These are phyloP conservation scores for Polypterus senegalus DNA, from an alignment of 2,113 vertebrate species.

Conservation along the genomic window DNA sequence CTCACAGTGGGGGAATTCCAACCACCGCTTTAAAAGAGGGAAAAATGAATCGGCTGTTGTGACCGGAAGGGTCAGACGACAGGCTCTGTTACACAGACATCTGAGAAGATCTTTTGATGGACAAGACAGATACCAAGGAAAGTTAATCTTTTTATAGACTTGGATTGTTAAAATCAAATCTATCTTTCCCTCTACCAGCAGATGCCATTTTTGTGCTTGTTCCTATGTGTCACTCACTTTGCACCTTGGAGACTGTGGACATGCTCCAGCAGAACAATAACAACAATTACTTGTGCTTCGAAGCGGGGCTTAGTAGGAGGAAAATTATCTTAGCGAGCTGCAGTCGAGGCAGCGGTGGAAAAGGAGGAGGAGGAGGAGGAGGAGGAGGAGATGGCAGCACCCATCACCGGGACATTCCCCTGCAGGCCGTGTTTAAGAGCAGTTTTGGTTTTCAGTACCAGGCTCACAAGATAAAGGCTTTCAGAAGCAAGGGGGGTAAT, in stretches of 20 bases:
- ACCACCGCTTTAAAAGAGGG: too few species aligned
- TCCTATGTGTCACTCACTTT: neutral
- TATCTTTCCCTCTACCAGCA: too few species aligned
- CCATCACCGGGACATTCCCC: conserved; percentile 23
- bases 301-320: conserved; percentile 26
- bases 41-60: too few species aligned
- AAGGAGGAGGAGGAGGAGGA: conserved; percentile 31
- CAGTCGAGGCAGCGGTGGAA: neutral
- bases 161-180: too few species aligned
- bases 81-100: too few species aligned
- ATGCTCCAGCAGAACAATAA: conserved; percentile 65
- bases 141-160: too few species aligned
- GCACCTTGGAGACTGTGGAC: conserved; percentile 30
- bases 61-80: too few species aligned
- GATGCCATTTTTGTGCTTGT: too few species aligned
- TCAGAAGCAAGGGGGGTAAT: conserved; percentile 46
- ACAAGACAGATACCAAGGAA: too few species aligned
- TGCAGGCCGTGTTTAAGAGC: conserved; percentile 30
- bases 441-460: conserved; percentile 30
- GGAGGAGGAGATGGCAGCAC: too few species aligned
- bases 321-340: conserved; percentile 39
- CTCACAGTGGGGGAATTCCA: too few species aligned
- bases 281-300: conserved; percentile 57
- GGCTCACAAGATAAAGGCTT: conserved; percentile 41
- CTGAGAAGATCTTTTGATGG: too few species aligned